Percentiles rank a stretch among this genome's conserved stretches.
These are phyloP conservation scores for Pseudomugil gertrudae DNA, from an alignment of 2,797 vertebrate species.

Conservation along the genomic window DNA sequence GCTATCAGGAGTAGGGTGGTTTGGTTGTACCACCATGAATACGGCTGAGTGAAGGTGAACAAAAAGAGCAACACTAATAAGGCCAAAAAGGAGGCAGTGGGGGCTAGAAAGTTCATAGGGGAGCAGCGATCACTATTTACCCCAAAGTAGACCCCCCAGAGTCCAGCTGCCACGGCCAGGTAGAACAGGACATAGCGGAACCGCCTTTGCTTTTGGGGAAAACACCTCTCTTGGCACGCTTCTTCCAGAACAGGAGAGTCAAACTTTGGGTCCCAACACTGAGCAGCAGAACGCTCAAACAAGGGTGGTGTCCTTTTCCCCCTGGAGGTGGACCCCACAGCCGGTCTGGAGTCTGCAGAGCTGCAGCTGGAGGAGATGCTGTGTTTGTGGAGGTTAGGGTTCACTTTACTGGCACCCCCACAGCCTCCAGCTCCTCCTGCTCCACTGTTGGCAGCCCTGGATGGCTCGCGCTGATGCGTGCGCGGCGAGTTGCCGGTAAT, in stretches of 20 bases:
- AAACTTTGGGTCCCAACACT: conserved; percentile 97
- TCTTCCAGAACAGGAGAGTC: conserved; percentile 95
- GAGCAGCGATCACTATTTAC: conserved; percentile 82
- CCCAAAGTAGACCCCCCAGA: conserved; percentile 92
- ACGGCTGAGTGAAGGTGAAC: conserved; percentile 91
- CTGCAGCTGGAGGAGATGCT: conserved; percentile 97
- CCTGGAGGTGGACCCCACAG: conserved; percentile 70
- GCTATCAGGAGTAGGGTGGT: conserved; percentile 88
- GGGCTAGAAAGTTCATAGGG: conserved; percentile 83
- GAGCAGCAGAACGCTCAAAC: conserved; percentile 93
- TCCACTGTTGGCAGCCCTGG: conserved; percentile 60
- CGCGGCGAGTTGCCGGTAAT: conserved; percentile 82
- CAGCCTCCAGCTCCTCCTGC: conserved; percentile 47
- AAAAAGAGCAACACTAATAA: conserved; percentile 87
- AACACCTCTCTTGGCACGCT: conserved; percentile 94
- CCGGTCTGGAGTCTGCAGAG: conserved; percentile 87
- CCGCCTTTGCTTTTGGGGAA: conserved; percentile 92
- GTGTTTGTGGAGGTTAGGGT: conserved; percentile 89
- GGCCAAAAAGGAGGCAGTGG: conserved; percentile 87
- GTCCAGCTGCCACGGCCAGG: conserved; percentile 86
- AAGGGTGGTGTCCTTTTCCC: conserved; percentile 86
- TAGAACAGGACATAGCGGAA: conserved; percentile 97
- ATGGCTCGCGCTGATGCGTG: conserved; percentile 62
- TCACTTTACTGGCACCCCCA: conserved; percentile 65
- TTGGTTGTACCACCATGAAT: conserved; percentile 86